A percentile compares a stretch with the other conserved stretches of the same genome.
Evolutionary conservation across 2,113 vertebrate genomes (phyloP).

Genomic region (Meleagris gallopavo): DNA sequence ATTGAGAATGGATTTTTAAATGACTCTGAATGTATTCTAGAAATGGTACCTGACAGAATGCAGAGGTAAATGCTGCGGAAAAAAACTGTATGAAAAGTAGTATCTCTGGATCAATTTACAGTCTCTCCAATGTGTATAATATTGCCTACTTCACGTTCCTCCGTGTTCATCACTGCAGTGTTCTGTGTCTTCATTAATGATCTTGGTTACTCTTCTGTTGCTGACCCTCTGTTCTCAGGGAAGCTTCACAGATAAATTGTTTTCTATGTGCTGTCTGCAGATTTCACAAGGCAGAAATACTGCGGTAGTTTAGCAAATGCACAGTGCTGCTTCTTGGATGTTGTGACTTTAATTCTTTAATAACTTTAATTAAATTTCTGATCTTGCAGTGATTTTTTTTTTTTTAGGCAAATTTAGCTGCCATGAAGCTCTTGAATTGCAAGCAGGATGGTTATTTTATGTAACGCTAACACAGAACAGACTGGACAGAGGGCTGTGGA

Average conservation of each 20-base stretch:
- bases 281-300: neutral
- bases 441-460: neutral
- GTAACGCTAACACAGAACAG: neutral
- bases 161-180: neutral
- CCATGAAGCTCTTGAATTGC: neutral
- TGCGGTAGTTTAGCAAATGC: neutral
- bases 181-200: neutral
- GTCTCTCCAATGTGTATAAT: neutral
- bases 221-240: neutral
- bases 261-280: neutral
- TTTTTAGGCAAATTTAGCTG: neutral
- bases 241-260: neutral
- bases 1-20: neutral
- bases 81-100: neutral
- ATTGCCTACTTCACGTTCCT: neutral
- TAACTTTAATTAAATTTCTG: neutral
- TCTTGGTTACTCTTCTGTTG: neutral
- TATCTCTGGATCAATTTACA: neutral
- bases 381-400: neutral
- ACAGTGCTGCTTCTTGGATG: neutral
- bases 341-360: neutral
- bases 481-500: constrained; percentile 33
- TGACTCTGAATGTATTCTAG: too few species aligned
- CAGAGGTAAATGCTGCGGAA: neutral
- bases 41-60: neutral